Evolutionary conservation across 1,140 invertebrate genomes (phyloP), one percentile per base, ranked within the genome.

Genomic region (Ditylenchus dipsaci): DNA sequence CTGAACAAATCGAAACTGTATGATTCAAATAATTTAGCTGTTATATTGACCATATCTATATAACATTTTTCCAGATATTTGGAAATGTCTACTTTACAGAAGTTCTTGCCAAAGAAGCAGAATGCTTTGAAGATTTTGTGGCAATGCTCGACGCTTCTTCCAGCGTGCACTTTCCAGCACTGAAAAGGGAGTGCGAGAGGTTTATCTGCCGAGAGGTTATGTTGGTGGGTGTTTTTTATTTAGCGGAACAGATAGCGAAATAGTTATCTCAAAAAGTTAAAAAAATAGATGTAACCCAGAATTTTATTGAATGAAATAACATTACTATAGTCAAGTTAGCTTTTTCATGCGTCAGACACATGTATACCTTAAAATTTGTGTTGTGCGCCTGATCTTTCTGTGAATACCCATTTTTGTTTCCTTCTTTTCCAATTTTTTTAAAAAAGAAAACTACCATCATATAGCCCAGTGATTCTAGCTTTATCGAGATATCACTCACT

Each of bases 171-270:
- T 75, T 76, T 19, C 75, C 68, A 15, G 67, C 68, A 9, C 45
- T 75, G 17, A 15, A 58, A 11, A 49, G 66, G 13, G 74, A 76
- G 65, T 73, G 74, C 65, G 74, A 75, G 63, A 29, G 74, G 27
- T 76, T 57, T 33, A 75, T 75, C 38, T 75, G 74, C 42, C 49
- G 61, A 13, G 74, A 75, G 62, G 75, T 77, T 19, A 75, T 74
- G 56, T 30, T 64, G 53, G 72, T 74, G 43, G 47, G 70, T 59
- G 15, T 62, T 17, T 62, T n/a, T 59, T 9, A 13, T 59, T 27
- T 45, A 3, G 11, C 33, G 3, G 3, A 38, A 11, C 33, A 38
- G 11, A 38, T 38, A 38, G 11, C 33, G 11, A 38, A 38, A 38
- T 5, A 11, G 33, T 38, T 38, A 38, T 38, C 11, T 38, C 11